Evolutionary conservation across 2,797 vertebrate species (phyloP).

Genomic region (Octomys mimax): DNA sequence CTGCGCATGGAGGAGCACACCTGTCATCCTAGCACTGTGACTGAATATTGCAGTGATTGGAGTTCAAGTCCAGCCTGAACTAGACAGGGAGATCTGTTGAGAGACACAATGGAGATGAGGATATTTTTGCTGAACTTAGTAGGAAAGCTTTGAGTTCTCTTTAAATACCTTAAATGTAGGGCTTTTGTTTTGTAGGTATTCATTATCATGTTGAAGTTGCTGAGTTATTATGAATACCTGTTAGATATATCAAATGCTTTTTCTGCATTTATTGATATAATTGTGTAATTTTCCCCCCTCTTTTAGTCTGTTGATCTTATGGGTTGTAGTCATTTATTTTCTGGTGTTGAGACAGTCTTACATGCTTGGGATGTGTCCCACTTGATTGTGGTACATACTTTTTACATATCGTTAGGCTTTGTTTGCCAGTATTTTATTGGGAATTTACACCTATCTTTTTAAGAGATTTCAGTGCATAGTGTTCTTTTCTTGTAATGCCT

Average conservation of each 20-base stretch:
- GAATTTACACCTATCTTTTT: not conserved
- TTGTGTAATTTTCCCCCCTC: not conserved
- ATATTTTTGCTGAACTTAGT: not conserved
- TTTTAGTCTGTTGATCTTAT: slow-evolving; percentile 1
- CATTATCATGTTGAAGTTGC: slow-evolving; percentile 15
- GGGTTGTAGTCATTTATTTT: slow-evolving; percentile 32
- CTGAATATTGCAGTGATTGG: not conserved
- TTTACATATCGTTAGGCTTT: slow-evolving; percentile 1
- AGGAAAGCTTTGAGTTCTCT: not conserved
- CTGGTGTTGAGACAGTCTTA: not conserved
- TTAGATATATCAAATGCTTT: slow-evolving; percentile 24
- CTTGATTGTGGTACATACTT: slow-evolving; percentile 19
- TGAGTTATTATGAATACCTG: not conserved
- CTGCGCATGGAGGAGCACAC: not conserved
- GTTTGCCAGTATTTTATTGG: slow-evolving; percentile 12
- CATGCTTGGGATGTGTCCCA: not conserved
- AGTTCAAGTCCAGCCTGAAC: not conserved
- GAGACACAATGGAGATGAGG: not conserved
- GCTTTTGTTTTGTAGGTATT: slow-evolving; percentile 59
- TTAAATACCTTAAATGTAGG: not conserved
- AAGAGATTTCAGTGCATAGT: not conserved
- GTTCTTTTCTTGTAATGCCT: slow-evolving; percentile 29
- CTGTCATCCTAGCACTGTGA: not conserved
- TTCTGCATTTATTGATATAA: slow-evolving; percentile 17
- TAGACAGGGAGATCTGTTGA: not conserved